Conservation (phyloP, 2,888 invertebrate species). For the Amphimallon solstitiale region DNA sequence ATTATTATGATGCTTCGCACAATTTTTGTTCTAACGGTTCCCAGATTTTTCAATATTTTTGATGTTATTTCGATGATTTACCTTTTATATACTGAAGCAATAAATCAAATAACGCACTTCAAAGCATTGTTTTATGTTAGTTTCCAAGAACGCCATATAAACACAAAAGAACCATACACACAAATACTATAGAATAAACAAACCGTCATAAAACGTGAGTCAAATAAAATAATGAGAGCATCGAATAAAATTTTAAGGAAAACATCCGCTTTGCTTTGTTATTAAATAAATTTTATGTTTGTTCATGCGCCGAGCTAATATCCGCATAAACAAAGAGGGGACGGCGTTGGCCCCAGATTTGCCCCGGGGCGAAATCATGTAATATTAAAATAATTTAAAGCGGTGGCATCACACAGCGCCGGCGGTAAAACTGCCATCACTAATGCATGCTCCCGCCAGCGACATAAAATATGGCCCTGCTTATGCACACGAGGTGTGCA, state of each 20-base stretch:
- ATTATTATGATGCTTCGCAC: no score
- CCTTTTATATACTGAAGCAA: no score
- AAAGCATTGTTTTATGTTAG: no score
- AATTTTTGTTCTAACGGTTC: no score
- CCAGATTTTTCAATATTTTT: no score
- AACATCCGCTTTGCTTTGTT: slow-evolving; percentile 21
- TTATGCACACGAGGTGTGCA: slow-evolving; percentile 49
- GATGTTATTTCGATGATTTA: no score
- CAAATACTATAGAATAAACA: no score
- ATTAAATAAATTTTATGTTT: slow-evolving; percentile 20
- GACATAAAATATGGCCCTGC: slow-evolving; percentile 53
- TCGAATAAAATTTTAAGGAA: slow-evolving; percentile 22
- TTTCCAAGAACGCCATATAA: no score
- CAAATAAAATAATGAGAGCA: background rate
- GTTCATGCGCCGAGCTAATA: background rate
- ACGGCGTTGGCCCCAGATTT: slow-evolving; percentile 54
- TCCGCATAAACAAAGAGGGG: slow-evolving; percentile 15
- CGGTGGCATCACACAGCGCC: slow-evolving; percentile 43
- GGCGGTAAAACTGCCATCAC: slow-evolving; percentile 49
- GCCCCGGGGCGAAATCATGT: slow-evolving; percentile 59
- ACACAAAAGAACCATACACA: no score
- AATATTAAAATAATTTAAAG: slow-evolving; percentile 63
- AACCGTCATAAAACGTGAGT: no score
- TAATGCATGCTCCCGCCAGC: slow-evolving; percentile 51
- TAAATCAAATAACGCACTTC: no score